Base-by-base conservation (phyloP, 2,888 invertebrate genomes). In the Agriopis marginaria region DNA sequence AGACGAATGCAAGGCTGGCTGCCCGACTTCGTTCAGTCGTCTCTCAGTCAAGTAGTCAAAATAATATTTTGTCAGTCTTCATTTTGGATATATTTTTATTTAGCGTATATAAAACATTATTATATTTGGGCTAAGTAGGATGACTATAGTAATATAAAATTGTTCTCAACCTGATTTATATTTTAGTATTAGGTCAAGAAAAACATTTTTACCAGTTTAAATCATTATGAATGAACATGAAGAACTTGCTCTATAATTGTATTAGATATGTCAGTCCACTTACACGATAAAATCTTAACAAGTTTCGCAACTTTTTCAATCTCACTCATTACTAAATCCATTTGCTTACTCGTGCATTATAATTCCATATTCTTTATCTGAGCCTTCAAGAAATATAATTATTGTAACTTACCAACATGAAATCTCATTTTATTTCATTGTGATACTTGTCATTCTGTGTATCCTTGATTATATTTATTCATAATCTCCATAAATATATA, bases 401-500 rank as follows among this genome's bases (percentile, higher is more conserved):
- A 65, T 65, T 69, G 70, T 65, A 62, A 17, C 63, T 66, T 63
- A 68, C 63, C 71, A 74, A 67, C 72, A 71, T 70, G 72, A 65
- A 73, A 70, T 70, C 72, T 72, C 72, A 72, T 73, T 71, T 58
- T 65, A 70, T 66, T 71, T 73, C 75, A 66, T 60, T 72, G 73
- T 75, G 65, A 60, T 70, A 65, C 77, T 68, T 59, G 72, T 72
- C 64, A 63, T 72, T 71, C 74, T 61, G 66, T 66, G 66, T 66
- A 71, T 73, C 73, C 72, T 72, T 75, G 74, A 77, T 77, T 77
- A 73, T 70, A 70, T 70, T 66, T 70, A 70, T 70, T 70, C 70
- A 70, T 70, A 70, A 70, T 74, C 70, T 73, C 69, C 75, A 75
- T 76, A 76, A 77, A 76, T 71, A 72, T 70, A 65, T 68, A 71